Conservation (phyloP, 2,888 invertebrate genomes). For the Hololepta plana region DNA sequence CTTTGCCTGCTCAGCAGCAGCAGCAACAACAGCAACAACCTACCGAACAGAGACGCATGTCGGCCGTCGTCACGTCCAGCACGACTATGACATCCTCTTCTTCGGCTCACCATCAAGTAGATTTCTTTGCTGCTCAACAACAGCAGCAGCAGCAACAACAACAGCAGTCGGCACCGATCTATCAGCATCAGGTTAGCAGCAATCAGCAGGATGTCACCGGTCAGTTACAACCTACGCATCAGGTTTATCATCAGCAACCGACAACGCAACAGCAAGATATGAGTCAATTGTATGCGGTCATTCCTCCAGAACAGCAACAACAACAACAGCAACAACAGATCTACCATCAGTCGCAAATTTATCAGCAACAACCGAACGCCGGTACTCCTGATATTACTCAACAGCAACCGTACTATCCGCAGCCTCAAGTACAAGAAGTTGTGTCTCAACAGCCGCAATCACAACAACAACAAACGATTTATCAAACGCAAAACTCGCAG, state of each 20-base stretch:
- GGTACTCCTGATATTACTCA: too few species aligned
- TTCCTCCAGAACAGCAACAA: conserved; percentile 1
- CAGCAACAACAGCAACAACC: conserved; percentile 24
- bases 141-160: conserved; percentile 6
- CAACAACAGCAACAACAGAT: conserved; percentile 25
- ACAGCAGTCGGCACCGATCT: not conserved
- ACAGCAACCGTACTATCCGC: conserved; percentile 14
- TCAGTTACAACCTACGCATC: conserved; percentile 1
- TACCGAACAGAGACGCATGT: conserved; percentile 1
- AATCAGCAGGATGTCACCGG: too few species aligned
- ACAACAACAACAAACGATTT: conserved; percentile 8
- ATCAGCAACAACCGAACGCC: too few species aligned
- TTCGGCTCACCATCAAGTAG: too few species aligned
- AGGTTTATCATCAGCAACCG: conserved; percentile 7
- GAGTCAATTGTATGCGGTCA: not conserved
- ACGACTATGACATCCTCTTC: too few species aligned
- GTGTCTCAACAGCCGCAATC: conserved; percentile 7
- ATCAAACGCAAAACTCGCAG: conserved; percentile 6
- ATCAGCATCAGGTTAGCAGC: too few species aligned
- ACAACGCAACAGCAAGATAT: conserved; percentile 7
- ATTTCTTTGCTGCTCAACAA: conserved; percentile 4
- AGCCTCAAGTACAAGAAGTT: conserved; percentile 16
- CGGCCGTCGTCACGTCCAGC: not conserved
- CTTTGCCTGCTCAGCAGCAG: conserved; percentile 13
- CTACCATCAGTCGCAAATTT: conserved; percentile 15